Conservation (phyloP, 2,113 vertebrate genomes). For the Orcinus orca region DNA sequence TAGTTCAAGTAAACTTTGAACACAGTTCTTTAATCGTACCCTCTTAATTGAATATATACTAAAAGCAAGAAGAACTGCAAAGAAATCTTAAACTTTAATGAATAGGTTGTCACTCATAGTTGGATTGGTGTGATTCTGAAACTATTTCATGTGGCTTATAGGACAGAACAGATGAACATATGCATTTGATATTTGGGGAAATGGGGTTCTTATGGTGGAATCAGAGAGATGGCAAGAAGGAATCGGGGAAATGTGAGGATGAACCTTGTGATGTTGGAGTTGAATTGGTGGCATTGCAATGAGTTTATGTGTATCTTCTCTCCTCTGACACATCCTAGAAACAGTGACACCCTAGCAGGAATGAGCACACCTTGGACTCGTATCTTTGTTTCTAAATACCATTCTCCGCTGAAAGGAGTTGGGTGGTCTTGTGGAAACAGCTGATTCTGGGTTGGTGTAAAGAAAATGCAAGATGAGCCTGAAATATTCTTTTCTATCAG, state of each 20-base stretch:
- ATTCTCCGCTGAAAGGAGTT: background rate
- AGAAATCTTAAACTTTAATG: background rate
- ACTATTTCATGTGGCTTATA: background rate
- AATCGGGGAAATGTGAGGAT: background rate
- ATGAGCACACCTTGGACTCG: accelerated
- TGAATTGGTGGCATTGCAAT: background rate
- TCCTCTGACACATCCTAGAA: background rate
- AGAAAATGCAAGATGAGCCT: background rate
- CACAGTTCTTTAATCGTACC: background rate
- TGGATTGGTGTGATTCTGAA: background rate
- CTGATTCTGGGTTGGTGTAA: too few species aligned
- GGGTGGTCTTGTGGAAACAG: background rate
- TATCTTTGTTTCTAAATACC: background rate
- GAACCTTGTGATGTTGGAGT: accelerated
- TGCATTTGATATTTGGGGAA: background rate
- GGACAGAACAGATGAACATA: background rate
- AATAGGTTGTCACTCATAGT: background rate
- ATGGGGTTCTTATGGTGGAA: too few species aligned
- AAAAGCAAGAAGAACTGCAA: background rate
- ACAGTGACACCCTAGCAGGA: accelerated
- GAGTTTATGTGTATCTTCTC: accelerated
- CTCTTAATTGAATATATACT: background rate
- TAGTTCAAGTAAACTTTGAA: background rate
- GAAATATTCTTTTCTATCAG: background rate
- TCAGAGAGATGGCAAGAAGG: background rate